Percentiles rank a stretch among this genome's conserved stretches.
These are phyloP conservation scores for Gymnothorax reevesii DNA, from an alignment of 2,797 vertebrate species.

Conservation along the genomic window DNA sequence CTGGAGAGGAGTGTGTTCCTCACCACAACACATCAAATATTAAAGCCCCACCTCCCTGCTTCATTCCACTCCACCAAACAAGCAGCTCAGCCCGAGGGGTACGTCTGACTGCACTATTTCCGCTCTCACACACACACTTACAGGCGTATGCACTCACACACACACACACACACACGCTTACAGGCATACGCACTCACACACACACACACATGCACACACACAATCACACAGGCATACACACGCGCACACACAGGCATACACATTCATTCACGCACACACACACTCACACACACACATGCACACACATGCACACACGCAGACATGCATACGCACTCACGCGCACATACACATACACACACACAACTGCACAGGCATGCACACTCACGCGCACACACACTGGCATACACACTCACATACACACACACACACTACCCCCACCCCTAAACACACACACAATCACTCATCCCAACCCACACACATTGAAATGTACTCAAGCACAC, in stretches of 20 bases:
- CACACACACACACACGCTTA: too few species aligned
- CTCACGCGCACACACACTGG: too few species aligned
- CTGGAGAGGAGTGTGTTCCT: neutral
- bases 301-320: too few species aligned
- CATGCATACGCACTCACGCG: neutral
- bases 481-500: conserved; percentile 1
- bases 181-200: too few species aligned
- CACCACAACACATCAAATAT: conserved; percentile 28
- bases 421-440: too few species aligned
- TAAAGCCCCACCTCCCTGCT: conserved; percentile 22
- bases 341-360: conserved; percentile 6
- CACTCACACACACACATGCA: too few species aligned
- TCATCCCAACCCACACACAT: conserved; percentile 17
- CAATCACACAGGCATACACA: conserved; percentile 21
- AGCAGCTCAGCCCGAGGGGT: conserved; percentile 3
- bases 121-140: neutral
- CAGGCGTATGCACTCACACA: too few species aligned
- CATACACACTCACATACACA: too few species aligned
- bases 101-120: neutral
- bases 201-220: too few species aligned
- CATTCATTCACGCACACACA: neutral
- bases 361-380: neutral
- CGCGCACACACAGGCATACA: conserved; percentile 21
- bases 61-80: conserved; percentile 20
- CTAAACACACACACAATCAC: neutral